Percentiles rank a stretch among this genome's conserved stretches.
phyloP scores from a whole-genome alignment of 2,797 vertebrate species.

The Sphenopsis melanotis region DNA sequence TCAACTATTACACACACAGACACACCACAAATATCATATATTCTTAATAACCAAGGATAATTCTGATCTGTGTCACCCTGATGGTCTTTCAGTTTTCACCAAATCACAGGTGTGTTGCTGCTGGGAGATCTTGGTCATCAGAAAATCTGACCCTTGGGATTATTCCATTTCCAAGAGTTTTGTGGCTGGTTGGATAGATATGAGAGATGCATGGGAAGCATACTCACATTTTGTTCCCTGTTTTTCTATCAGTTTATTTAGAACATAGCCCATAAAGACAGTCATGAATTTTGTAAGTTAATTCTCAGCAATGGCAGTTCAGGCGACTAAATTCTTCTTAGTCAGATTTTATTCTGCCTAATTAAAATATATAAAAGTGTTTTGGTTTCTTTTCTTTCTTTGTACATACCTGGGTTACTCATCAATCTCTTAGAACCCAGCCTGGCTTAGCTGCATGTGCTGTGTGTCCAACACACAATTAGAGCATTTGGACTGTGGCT shows the following conservation, averaged over 20 bases:
- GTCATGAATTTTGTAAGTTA: neutral
- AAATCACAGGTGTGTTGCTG: neutral
- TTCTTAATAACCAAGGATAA: neutral
- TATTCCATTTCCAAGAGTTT: neutral
- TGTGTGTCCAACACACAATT: neutral
- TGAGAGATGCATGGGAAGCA: neutral
- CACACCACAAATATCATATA: neutral
- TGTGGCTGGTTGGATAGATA: neutral
- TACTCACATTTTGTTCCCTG: neutral
- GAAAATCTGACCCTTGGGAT: neutral
- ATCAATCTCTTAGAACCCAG: neutral
- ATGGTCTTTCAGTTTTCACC: neutral
- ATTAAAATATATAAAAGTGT: neutral
- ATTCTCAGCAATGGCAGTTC: neutral
- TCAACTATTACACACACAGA: neutral
- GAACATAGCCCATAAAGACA: neutral
- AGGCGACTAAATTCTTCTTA: neutral
- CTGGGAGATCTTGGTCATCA: neutral
- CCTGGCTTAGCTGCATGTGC: neutral
- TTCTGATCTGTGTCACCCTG: neutral
- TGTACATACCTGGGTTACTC: neutral
- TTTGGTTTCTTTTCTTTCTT: fast-evolving
- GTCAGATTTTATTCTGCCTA: neutral
- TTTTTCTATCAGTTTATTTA: neutral
- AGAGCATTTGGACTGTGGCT: neutral